A percentile compares a stretch with the other conserved stretches of the same genome.
Conservation (phyloP, 1,140 invertebrate genomes). For the Hermatobates lingyangjiaoensis region DNA sequence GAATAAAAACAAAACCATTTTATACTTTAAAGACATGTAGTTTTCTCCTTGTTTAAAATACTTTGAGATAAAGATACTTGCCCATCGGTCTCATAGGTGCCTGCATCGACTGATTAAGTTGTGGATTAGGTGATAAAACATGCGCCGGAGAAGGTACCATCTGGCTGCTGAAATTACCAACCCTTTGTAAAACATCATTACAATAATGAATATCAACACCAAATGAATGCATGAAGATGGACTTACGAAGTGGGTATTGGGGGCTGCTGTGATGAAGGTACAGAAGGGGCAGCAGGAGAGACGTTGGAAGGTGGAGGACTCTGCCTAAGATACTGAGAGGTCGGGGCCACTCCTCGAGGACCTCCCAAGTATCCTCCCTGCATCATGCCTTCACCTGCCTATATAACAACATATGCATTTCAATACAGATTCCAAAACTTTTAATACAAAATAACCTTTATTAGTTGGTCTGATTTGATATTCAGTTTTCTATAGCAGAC, state of each 20-base stretch:
- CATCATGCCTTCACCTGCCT: no score
- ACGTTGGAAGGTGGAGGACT: slow-evolving; percentile 43
- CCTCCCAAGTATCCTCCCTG: slow-evolving; percentile 25
- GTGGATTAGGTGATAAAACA: slow-evolving; percentile 46
- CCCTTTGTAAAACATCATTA: not conserved
- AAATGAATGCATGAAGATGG: not conserved
- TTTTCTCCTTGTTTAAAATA: not conserved
- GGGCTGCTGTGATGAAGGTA: slow-evolving; percentile 19
- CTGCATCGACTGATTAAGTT: slow-evolving; percentile 30
- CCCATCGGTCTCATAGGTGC: slow-evolving; percentile 27
- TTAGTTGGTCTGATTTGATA: no score
- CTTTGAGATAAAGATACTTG: slow-evolving; percentile 1
- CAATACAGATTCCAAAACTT: no score
- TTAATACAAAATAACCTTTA: no score
- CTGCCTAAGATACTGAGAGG: slow-evolving; percentile 44
- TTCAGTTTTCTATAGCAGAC: no score
- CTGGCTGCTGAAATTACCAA: no score
- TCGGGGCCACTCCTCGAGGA: slow-evolving; percentile 36
- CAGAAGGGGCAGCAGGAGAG: slow-evolving; percentile 34
- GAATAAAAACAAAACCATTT: no score
- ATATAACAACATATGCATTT: no score
- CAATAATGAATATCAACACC: not conserved
- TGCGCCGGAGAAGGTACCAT: slow-evolving; percentile 50
- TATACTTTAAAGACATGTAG: no score
- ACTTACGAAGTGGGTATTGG: no score